phyloP scores from a whole-genome alignment of 2,888 invertebrate genomes.

The Incurvaria masculella region DNA sequence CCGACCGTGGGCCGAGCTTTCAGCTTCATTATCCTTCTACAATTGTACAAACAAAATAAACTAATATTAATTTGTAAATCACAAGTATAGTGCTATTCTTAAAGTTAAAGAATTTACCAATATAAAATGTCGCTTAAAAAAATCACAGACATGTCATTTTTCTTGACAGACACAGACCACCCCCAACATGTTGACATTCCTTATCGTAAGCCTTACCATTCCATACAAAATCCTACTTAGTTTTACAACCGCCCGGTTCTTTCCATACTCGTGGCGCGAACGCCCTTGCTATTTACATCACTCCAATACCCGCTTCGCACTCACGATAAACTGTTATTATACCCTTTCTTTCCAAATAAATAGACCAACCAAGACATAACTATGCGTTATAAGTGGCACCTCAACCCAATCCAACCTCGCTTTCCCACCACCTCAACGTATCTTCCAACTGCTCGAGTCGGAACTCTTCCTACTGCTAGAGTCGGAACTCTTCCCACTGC shows the following conservation, averaged over 20 bases:
- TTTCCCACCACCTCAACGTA: not conserved
- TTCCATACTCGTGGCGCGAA: not conserved
- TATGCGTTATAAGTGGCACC: slow-evolving; percentile 28
- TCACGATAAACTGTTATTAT: not conserved
- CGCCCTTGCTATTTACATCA: too few species aligned
- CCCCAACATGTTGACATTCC: slow-evolving; percentile 48
- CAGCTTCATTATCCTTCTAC: slow-evolving; percentile 27
- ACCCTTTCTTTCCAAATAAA: not conserved
- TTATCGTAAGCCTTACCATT: slow-evolving; percentile 21
- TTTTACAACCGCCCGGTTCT: slow-evolving; percentile 55
- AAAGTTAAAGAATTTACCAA: slow-evolving; percentile 48
- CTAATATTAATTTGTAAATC: slow-evolving; percentile 55
- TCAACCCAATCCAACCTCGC: slow-evolving; percentile 1
- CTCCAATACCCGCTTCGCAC: not conserved
- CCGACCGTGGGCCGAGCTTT: slow-evolving; percentile 29
- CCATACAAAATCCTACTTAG: slow-evolving; percentile 23
- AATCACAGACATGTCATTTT: slow-evolving; percentile 58
- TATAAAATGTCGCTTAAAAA: slow-evolving; percentile 59
- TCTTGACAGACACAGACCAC: slow-evolving; percentile 55
- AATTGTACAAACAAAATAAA: slow-evolving; percentile 47
- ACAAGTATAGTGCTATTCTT: slow-evolving; percentile 59
- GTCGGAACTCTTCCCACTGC: too few species aligned
- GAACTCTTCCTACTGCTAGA: slow-evolving; percentile 1
- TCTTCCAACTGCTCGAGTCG: not conserved
- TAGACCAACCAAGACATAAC: not conserved